Conservation (phyloP, 2,797 vertebrate species). For the Meda fulgida region DNA sequence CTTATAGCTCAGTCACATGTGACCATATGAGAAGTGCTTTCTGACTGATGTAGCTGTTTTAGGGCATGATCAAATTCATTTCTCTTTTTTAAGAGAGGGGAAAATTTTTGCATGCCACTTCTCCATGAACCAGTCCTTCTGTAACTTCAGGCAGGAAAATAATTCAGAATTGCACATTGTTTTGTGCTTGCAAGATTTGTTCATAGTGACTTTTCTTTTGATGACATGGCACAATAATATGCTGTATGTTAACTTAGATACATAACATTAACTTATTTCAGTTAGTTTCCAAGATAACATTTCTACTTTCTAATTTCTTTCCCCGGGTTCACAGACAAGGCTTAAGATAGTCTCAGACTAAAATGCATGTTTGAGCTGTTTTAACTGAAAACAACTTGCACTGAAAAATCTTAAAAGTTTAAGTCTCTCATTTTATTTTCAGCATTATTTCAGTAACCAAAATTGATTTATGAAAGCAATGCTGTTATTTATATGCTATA, state of each 20-base stretch:
- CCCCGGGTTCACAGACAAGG: too few relatives aligned
- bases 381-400: too few relatives aligned
- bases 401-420: background rate
- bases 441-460: background rate
- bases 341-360: too few relatives aligned
- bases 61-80: constrained; percentile 2
- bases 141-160: background rate
- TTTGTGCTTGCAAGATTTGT: background rate
- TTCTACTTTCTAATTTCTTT: background rate
- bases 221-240: background rate
- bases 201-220: background rate
- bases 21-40: background rate
- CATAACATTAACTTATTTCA: background rate
- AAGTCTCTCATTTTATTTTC: background rate
- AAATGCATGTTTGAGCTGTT: too few relatives aligned
- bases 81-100: constrained; percentile 18
- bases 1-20: constrained; percentile 48
- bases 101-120: background rate
- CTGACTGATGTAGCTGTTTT: background rate
- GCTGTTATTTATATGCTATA: background rate
- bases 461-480: background rate
- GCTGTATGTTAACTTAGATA: too few relatives aligned
- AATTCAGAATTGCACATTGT: background rate
- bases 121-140: background rate
- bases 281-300: background rate